Conservation (phyloP, 2,113 vertebrate species). For the Colistium nudipinnis region DNA sequence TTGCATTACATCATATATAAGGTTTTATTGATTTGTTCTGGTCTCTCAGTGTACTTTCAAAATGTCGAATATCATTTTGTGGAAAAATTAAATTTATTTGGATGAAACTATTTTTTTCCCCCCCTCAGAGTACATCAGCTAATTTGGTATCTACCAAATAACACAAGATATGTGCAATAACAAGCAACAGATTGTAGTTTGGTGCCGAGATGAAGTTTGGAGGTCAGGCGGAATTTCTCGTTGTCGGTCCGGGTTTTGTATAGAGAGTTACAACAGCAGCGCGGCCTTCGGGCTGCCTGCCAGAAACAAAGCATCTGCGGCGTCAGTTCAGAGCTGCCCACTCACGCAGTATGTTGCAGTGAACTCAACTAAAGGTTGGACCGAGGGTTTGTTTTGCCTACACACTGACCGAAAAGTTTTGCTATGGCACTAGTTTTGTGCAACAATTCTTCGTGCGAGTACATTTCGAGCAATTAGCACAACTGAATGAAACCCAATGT, state of each 20-base stretch:
- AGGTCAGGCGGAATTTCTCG: constrained; percentile 45
- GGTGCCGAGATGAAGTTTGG: constrained; percentile 2
- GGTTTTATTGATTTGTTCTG: background rate
- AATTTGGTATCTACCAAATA: background rate
- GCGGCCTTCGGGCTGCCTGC: constrained; percentile 56
- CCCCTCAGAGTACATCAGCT: background rate
- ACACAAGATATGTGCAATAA: background rate
- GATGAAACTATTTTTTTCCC: background rate
- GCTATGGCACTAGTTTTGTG: constrained; percentile 23
- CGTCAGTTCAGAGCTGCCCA: constrained; percentile 63
- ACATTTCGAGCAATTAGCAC: too few species aligned
- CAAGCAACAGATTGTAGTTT: constrained; percentile 4
- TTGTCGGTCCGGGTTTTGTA: constrained; percentile 41
- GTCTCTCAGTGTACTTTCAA: background rate
- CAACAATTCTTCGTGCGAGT: constrained; percentile 1
- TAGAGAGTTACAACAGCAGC: constrained; percentile 37
- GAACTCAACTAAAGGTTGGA: constrained; percentile 54
- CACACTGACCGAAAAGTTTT: constrained; percentile 48
- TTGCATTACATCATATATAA: constrained; percentile 4
- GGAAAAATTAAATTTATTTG: background rate
- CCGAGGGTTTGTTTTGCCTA: constrained; percentile 45
- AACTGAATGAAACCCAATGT: too few species aligned
- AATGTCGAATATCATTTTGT: background rate
- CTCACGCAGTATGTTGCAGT: constrained; percentile 48
- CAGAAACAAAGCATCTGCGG: constrained; percentile 56